Percentiles rank a stretch among this genome's conserved stretches.
phyloP scores from a whole-genome alignment of 2,888 invertebrate species.

The Galeruca laticollis region DNA sequence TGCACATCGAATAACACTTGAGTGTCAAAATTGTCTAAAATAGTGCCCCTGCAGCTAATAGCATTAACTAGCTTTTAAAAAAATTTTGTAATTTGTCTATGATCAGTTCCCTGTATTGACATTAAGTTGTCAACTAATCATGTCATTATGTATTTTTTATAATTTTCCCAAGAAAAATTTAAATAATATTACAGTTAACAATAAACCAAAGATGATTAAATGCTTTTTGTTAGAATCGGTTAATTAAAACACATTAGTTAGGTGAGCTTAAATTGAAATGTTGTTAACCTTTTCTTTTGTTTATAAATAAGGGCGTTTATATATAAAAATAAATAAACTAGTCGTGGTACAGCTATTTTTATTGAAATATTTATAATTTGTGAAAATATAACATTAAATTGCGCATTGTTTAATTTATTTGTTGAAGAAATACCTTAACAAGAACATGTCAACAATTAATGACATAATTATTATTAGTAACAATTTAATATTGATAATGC shows the following conservation, averaged over 20 bases:
- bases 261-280: constrained; percentile 11
- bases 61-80: no score
- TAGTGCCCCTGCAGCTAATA: no score
- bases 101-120: not conserved
- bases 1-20: no score
- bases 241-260: not conserved
- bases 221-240: not conserved
- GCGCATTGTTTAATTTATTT: not conserved
- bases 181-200: constrained; percentile 5
- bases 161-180: constrained; percentile 4
- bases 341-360: not conserved
- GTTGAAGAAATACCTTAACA: not conserved
- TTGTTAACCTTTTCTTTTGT: constrained; percentile 35
- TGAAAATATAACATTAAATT: not conserved
- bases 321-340: constrained; percentile 9
- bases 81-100: not conserved
- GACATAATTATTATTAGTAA: constrained; percentile 1
- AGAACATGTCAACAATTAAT: constrained; percentile 17
- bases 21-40: no score
- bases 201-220: not conserved
- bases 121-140: constrained; percentile 1
- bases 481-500: not conserved
- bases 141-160: constrained; percentile 9
- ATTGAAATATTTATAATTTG: not conserved
- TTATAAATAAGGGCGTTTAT: constrained; percentile 26